Evolutionary conservation across 2,113 vertebrate species (phyloP).

Genomic region (Rallus limicola): DNA sequence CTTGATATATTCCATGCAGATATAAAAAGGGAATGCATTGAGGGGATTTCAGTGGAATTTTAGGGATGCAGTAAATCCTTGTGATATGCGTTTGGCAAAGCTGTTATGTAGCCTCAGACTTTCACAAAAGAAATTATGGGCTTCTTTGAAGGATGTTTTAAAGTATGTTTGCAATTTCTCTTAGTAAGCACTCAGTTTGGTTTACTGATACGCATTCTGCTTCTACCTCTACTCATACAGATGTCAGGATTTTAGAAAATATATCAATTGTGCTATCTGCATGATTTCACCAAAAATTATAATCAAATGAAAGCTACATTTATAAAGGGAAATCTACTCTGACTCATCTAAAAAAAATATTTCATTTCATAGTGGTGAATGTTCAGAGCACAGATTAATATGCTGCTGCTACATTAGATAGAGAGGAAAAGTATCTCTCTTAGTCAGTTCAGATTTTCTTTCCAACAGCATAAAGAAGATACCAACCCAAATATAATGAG

Average conservation of each 20-base stretch:
- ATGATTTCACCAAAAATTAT: background rate
- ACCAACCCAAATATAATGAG: background rate
- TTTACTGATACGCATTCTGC: background rate
- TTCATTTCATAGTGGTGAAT: background rate
- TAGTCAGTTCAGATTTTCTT: background rate
- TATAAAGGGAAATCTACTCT: background rate
- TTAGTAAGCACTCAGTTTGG: background rate
- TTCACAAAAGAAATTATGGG: background rate
- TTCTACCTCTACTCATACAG: background rate
- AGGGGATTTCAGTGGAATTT: background rate
- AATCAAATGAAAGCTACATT: background rate
- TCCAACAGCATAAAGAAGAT: background rate
- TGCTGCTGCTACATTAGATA: background rate
- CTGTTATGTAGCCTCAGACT: background rate
- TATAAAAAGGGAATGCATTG: background rate
- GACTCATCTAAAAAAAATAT: background rate
- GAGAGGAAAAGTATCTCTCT: background rate
- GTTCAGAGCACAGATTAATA: background rate
- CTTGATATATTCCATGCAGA: background rate
- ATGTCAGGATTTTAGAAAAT: background rate
- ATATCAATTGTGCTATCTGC: background rate
- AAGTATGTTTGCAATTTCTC: background rate
- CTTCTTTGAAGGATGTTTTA: background rate
- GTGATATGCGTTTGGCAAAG: background rate
- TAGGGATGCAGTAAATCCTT: background rate